Evolutionary conservation across 92 coral and sea anemone genomes (phyloP).

Genomic region (Umimayanthus chanpuru): DNA sequence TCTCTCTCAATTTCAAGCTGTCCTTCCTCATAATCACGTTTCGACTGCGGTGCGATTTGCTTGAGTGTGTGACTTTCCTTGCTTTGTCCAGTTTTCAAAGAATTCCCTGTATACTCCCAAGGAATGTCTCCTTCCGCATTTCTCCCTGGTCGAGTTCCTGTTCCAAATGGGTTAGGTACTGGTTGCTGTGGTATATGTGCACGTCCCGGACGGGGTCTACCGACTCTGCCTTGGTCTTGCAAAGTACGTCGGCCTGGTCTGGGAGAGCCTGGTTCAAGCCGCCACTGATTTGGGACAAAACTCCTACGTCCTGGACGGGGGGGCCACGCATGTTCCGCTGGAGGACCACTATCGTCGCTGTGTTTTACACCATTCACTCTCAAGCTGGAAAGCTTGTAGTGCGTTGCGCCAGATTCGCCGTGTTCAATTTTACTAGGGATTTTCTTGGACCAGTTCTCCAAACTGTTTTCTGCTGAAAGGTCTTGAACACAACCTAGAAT

Average conservation of each 20-base stretch:
- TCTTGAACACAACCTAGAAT: constrained; percentile 11
- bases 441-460: background rate
- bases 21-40: background rate
- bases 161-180: background rate
- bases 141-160: constrained; percentile 15
- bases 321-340: background rate
- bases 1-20: constrained; percentile 7
- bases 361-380: constrained; percentile 39
- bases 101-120: constrained; percentile 38
- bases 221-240: background rate
- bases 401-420: constrained; percentile 27
- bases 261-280: background rate
- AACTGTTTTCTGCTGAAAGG: background rate
- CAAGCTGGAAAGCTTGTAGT: constrained; percentile 37
- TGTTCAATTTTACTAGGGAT: constrained; percentile 33
- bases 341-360: background rate
- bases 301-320: constrained; percentile 44
- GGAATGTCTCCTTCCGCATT: constrained; percentile 41
- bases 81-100: constrained; percentile 29
- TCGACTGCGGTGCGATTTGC: constrained; percentile 24
- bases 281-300: background rate
- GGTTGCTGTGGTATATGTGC: constrained; percentile 1
- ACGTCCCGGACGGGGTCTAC: constrained; percentile 34
- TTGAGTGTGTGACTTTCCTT: constrained; percentile 33
- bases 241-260: constrained; percentile 29